Evolutionary conservation across 2,888 invertebrate genomes (phyloP).

Genomic region (Synanthedon vespiformis): DNA sequence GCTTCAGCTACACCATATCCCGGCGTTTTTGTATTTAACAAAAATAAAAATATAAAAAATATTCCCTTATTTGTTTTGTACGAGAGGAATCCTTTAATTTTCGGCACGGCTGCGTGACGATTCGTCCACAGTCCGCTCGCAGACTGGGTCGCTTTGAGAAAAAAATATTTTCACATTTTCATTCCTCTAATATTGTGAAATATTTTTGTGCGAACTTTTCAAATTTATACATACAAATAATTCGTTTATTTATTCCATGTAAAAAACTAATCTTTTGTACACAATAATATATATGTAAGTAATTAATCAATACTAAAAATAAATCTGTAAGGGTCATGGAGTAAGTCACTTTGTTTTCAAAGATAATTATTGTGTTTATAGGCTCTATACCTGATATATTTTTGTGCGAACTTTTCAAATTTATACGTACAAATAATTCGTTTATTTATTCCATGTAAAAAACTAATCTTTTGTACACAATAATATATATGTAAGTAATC

Average conservation of each 20-base stretch:
- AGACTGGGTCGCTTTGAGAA: conserved; percentile 50
- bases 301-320: too few relatives aligned
- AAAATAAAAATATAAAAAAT: conserved; percentile 66
- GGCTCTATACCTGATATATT: too few relatives aligned
- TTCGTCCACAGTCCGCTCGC: conserved; percentile 35
- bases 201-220: conserved; percentile 10
- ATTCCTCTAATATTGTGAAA: conserved; percentile 28
- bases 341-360: too few relatives aligned
- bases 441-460: conserved; percentile 5
- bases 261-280: conserved; percentile 6
- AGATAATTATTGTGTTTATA: too few relatives aligned
- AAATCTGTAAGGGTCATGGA: too few relatives aligned
- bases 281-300: too few relatives aligned
- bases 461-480: conserved; percentile 4
- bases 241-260: conserved; percentile 1
- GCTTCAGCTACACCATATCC: conserved; percentile 36
- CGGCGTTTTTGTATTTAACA: conserved; percentile 54
- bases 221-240: not conserved
- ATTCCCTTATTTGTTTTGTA: conserved; percentile 67
- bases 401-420: conserved; percentile 1
- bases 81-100: conserved; percentile 68
- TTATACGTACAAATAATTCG: not conserved
- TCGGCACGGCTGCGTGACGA: conserved; percentile 58
- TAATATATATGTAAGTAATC: too few relatives aligned
- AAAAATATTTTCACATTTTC: conserved; percentile 45